Evolutionary conservation across 1,140 invertebrate genomes (phyloP).

Genomic region (Drosophila sechellia): DNA sequence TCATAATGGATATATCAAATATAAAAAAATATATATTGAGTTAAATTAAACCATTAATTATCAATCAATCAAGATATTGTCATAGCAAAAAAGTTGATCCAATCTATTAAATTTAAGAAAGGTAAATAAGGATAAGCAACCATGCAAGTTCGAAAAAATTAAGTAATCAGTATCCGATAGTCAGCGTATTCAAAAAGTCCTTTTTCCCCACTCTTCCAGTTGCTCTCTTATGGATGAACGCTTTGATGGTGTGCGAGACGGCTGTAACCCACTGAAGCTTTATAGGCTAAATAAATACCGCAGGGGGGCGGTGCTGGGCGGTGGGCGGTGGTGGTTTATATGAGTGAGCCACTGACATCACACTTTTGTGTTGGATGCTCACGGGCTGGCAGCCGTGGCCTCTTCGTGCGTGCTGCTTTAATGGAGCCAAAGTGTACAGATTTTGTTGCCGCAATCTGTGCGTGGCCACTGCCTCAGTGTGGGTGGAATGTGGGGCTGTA

Average conservation of each 20-base stretch:
- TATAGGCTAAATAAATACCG: constrained; percentile 82
- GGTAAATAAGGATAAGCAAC: too few species aligned
- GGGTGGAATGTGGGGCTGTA: neutral
- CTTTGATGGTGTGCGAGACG: constrained; percentile 56
- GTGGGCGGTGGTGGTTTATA: constrained; percentile 1
- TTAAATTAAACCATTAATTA: too few species aligned
- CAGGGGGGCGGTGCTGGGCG: constrained; percentile 23
- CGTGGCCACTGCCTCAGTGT: constrained; percentile 10
- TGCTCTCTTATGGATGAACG: constrained; percentile 37
- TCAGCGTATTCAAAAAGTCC: neutral
- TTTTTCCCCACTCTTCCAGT: constrained; percentile 44
- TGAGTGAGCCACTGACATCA: constrained; percentile 58
- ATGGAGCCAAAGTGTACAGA: constrained; percentile 51
- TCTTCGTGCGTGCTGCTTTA: constrained; percentile 60
- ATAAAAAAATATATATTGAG: too few species aligned
- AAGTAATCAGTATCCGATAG: constrained; percentile 8
- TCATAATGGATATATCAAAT: too few species aligned
- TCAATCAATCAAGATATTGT: too few species aligned
- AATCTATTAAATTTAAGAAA: too few species aligned
- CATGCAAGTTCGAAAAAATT: neutral
- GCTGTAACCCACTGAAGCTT: constrained; percentile 72
- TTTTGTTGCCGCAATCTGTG: constrained; percentile 62
- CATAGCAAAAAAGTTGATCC: too few species aligned
- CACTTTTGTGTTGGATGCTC: constrained; percentile 73
- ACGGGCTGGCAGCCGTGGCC: constrained; percentile 46